Percentiles rank a stretch among this genome's conserved stretches.
phyloP scores from a whole-genome alignment of 1,140 invertebrate genomes.

The Glossosoma conforme region DNA sequence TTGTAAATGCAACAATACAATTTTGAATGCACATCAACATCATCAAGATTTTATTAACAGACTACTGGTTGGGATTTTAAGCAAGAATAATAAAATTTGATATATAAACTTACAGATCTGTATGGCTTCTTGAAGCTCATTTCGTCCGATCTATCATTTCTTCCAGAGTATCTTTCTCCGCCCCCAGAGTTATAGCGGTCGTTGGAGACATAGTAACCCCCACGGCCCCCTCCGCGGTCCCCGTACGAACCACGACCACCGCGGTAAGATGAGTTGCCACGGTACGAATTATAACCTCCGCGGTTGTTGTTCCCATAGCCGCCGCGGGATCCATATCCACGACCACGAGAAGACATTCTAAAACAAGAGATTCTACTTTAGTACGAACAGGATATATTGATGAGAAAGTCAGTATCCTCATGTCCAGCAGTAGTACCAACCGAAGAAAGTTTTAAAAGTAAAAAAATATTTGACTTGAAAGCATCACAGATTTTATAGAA shows the following conservation, averaged over 20 bases:
- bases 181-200: slow-evolving; percentile 41
- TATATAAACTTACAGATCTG: slow-evolving; percentile 41
- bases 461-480: too few species aligned
- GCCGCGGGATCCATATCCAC: slow-evolving; percentile 34
- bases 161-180: slow-evolving; percentile 39
- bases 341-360: slow-evolving; percentile 46
- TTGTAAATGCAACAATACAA: too few species aligned
- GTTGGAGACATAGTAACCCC: slow-evolving; percentile 39
- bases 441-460: too few species aligned
- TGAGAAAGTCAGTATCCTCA: too few species aligned
- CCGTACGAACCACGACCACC: slow-evolving; percentile 40
- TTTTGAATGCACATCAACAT: too few species aligned
- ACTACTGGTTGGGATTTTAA: too few species aligned
- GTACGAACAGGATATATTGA: too few species aligned
- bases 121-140: slow-evolving; percentile 45
- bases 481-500: too few species aligned
- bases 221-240: slow-evolving; percentile 38
- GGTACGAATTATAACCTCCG: slow-evolving; percentile 30
- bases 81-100: too few species aligned
- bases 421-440: too few species aligned
- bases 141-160: slow-evolving; percentile 45
- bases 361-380: too few species aligned
- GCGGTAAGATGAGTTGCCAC: slow-evolving; percentile 33
- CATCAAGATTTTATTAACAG: too few species aligned
- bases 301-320: slow-evolving; percentile 42